Conservation (phyloP, 2,113 vertebrate species). For the Dipodomys spectabilis region DNA sequence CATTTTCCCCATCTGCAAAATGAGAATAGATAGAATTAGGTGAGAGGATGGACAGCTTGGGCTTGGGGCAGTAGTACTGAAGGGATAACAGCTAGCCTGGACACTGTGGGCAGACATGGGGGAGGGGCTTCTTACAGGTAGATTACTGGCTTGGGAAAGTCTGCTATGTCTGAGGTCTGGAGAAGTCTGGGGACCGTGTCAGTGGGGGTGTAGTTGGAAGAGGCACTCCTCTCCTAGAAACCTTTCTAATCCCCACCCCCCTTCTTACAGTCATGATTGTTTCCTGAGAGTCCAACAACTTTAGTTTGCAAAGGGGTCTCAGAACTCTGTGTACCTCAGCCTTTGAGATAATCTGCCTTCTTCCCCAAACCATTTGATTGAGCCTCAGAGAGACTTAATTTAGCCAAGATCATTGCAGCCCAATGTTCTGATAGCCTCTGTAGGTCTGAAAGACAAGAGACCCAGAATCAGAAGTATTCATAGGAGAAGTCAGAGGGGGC, state of each 20-base stretch:
- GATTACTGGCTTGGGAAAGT: not conserved
- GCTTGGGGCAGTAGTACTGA: not conserved
- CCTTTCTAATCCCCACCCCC: not conserved
- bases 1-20: not conserved
- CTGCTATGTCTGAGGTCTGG: not conserved
- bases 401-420: not conserved
- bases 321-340: not conserved
- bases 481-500: not conserved
- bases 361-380: not conserved
- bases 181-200: not conserved
- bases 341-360: not conserved
- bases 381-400: not conserved
- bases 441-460: constrained; percentile 9
- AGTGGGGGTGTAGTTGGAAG: not conserved
- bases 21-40: not conserved
- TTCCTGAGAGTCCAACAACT: not conserved
- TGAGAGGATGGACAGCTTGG: too few species aligned
- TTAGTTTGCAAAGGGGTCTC: constrained; percentile 18
- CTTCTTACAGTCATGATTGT: not conserved
- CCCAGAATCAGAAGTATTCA: not conserved
- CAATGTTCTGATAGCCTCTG: not conserved
- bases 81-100: not conserved
- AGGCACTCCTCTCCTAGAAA: not conserved
- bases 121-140: not conserved
- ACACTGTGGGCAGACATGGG: fast-evolving